Conservation (phyloP, 2,113 vertebrate genomes). For the Pitta sordida region DNA sequence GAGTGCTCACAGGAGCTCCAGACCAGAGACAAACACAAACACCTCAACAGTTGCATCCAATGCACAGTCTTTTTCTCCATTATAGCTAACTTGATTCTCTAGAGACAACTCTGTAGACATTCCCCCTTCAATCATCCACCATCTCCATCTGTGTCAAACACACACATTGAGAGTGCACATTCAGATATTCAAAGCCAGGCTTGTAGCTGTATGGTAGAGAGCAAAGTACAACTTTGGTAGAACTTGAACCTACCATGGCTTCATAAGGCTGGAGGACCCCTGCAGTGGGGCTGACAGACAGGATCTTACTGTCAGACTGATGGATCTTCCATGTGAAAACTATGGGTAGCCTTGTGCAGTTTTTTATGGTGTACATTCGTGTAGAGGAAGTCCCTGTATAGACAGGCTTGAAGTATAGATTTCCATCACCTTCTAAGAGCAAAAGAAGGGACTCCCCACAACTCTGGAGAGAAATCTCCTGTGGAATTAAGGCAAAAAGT, state of each 20-base stretch:
- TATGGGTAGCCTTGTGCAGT: slow-evolving; percentile 79
- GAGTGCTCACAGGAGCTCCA: neutral
- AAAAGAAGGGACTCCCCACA: slow-evolving; percentile 74
- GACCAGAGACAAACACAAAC: neutral
- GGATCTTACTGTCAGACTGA: slow-evolving; percentile 61
- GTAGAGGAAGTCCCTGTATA: slow-evolving; percentile 73
- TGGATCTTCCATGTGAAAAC: slow-evolving; percentile 85
- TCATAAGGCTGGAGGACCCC: slow-evolving; percentile 86
- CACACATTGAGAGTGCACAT: neutral
- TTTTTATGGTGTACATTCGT: slow-evolving; percentile 76
- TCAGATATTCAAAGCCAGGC: neutral
- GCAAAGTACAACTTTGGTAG: neutral
- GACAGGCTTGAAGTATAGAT: slow-evolving; percentile 86
- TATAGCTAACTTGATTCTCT: neutral
- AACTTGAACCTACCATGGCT: slow-evolving; percentile 73
- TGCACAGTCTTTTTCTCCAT: neutral
- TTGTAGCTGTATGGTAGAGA: neutral
- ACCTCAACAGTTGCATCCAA: neutral
- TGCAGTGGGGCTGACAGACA: slow-evolving; percentile 78
- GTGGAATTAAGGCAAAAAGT: neutral
- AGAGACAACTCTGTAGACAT: neutral
- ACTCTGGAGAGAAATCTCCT: slow-evolving; percentile 81
- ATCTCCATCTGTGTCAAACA: neutral
- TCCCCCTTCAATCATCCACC: neutral
- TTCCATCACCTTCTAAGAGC: slow-evolving; percentile 74